Base-by-base conservation (phyloP, 2,797 vertebrate species). In the Gephyroberyx darwinii region DNA sequence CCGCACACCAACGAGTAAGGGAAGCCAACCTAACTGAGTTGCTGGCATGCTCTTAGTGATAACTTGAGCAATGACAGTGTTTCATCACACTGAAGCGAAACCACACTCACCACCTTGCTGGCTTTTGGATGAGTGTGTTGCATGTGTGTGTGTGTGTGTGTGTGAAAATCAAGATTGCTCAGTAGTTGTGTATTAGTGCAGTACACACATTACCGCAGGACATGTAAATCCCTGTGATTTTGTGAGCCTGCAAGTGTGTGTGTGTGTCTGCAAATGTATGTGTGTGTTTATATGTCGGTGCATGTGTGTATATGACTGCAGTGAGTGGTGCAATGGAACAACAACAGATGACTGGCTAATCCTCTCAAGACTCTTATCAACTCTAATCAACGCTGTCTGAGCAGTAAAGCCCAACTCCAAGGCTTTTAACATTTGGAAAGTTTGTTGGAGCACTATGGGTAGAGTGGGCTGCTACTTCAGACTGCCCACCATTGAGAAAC, bases 381-480 rank as follows among this genome's bases (percentile, higher is more conserved):
- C 37, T 61, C 14, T 20, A 17, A 62, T 61, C 41, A 76, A 68
- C 20, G 12, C 69, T 65, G 43, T 13, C 26, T 41, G 45, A 59
- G 68, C 64, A 65, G 74, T 60, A 56, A 43, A 70, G 51, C 61
- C 54, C 57, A 8, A 74, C 73, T 68, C 51, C 3, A 19, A 78
- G 57, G 82, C 74, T 82, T 88, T 89, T 75, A 73, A 83, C 79
- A 78, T 75, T 64, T 80, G 43, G 26, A 26, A 26, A 73, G 80
- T 87, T 78, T 67, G 82, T 60, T 53, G 74, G 66, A 85, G 82
- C 71, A 75, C 74, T 71, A 74, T 61, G 67, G 71, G 56, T 58
- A 70, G 80, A 89, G 83, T 85, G 78, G 75, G 72, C 72, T 77
- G 78, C 45, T 76, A 77, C 62, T 82, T 84, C 89, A 84, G 81